A percentile compares a stretch with the other conserved stretches of the same genome.
Evolutionary conservation across 2,888 invertebrate species (phyloP).

Genomic region (Drosophila mayaguana): DNA sequence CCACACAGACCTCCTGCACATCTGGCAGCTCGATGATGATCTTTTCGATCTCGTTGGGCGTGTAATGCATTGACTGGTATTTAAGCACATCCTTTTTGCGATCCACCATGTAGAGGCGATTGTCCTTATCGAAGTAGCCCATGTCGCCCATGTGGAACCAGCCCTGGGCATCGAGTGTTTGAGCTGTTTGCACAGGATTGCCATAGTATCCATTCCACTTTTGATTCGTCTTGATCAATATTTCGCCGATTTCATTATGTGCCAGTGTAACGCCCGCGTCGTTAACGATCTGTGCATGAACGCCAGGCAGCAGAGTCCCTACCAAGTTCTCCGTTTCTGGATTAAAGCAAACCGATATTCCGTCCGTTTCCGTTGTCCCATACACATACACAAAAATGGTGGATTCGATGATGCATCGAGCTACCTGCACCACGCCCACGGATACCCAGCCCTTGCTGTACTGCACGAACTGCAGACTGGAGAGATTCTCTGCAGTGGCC

Average conservation of each 20-base stretch:
- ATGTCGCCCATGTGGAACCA: constrained; percentile 82
- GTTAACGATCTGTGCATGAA: constrained; percentile 59
- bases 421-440: constrained; percentile 2
- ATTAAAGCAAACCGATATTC: constrained; percentile 27
- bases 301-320: constrained; percentile 53
- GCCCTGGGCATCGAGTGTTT: constrained; percentile 57
- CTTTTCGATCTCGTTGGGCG: constrained; percentile 70
- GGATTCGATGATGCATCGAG: constrained; percentile 18
- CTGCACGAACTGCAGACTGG: constrained; percentile 29
- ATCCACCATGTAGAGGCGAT: constrained; percentile 67
- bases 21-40: constrained; percentile 63
- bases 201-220: constrained; percentile 76
- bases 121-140: constrained; percentile 76
- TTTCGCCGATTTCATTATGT: constrained; percentile 70
- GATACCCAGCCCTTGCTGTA: constrained; percentile 46
- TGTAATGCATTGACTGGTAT: constrained; percentile 67
- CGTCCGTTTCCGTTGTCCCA: constrained; percentile 60
- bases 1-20: constrained; percentile 71
- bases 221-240: constrained; percentile 46
- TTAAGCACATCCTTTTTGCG: constrained; percentile 78
- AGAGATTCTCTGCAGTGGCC: constrained; percentile 33
- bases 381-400: constrained; percentile 34
- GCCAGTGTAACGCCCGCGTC: constrained; percentile 58
- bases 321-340: constrained; percentile 37
- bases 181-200: constrained; percentile 56